A percentile compares a stretch with the other conserved stretches of the same genome.
Evolutionary conservation across 2,888 invertebrate genomes (phyloP).

Genomic region (Dasysyrphus albostriatus): DNA sequence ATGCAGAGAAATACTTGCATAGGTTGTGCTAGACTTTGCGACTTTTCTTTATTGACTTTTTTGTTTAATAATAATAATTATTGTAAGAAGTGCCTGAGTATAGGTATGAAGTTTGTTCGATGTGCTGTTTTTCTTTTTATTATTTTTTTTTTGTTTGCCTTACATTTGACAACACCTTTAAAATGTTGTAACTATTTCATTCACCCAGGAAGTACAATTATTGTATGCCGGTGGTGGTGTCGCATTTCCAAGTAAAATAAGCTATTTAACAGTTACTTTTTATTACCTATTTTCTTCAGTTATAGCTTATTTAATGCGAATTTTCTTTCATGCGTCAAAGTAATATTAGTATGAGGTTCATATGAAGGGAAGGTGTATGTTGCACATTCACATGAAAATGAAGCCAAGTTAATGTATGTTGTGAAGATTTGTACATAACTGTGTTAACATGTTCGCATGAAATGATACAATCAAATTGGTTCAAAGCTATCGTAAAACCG

Average conservation of each 20-base stretch:
- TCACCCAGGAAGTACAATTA: constrained; percentile 56
- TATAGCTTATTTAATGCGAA: constrained; percentile 10
- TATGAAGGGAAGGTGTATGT: constrained; percentile 2
- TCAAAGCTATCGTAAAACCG: too few relatives aligned
- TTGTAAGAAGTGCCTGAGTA: background rate
- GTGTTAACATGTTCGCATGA: constrained; percentile 9
- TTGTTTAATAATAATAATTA: background rate
- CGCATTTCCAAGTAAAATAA: constrained; percentile 59
- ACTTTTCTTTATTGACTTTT: constrained; percentile 35
- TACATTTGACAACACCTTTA: constrained; percentile 51
- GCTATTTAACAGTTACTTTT: constrained; percentile 46
- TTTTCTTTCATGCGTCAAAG: constrained; percentile 31
- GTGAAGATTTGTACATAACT: too few relatives aligned
- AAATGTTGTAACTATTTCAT: constrained; percentile 51
- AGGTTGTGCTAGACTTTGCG: background rate
- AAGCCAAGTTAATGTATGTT: constrained; percentile 22
- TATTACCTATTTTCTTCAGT: constrained; percentile 34
- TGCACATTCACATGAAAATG: constrained; percentile 7
- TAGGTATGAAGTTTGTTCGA: too few relatives aligned
- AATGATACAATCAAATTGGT: background rate
- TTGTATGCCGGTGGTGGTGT: constrained; percentile 21
- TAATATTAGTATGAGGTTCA: constrained; percentile 1
- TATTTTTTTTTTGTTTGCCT: background rate
- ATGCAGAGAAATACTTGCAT: constrained; percentile 7
- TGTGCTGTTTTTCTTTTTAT: background rate